phyloP scores from a whole-genome alignment of 2,888 invertebrate species.

The Buathra laborator region DNA sequence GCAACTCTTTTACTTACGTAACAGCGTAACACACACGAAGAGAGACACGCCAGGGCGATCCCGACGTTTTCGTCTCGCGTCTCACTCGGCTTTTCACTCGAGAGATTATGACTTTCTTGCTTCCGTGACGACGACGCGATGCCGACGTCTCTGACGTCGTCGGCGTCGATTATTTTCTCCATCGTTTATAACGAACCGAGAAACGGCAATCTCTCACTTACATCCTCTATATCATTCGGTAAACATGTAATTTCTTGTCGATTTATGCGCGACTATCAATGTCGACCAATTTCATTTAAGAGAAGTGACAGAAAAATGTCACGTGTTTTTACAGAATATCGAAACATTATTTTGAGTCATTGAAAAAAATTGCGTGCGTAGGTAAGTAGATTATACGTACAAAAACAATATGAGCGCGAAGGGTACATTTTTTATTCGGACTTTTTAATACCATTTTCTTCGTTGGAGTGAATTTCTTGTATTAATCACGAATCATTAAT shows the following conservation, averaged over 20 bases:
- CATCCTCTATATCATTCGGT: too few relatives aligned
- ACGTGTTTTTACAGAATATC: background rate
- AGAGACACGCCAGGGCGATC: conserved; percentile 49
- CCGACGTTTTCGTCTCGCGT: conserved; percentile 30
- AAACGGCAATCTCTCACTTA: too few relatives aligned
- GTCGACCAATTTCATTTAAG: background rate
- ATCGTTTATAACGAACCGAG: too few relatives aligned
- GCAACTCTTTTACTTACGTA: conserved; percentile 68
- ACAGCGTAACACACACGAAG: conserved; percentile 25
- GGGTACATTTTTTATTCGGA: too few relatives aligned
- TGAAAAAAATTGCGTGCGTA: too few relatives aligned
- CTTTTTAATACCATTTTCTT: too few relatives aligned
- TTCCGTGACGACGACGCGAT: conserved; percentile 2
- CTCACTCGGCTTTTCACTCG: conserved; percentile 31
- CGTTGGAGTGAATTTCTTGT: too few relatives aligned
- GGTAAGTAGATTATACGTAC: too few relatives aligned
- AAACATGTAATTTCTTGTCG: background rate
- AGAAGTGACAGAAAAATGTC: background rate
- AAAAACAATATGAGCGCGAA: too few relatives aligned
- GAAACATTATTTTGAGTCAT: too few relatives aligned
- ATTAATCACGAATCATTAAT: too few relatives aligned
- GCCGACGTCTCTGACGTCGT: conserved; percentile 33
- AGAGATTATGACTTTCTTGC: conserved; percentile 14
- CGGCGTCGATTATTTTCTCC: conserved; percentile 17
- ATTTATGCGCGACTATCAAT: background rate